Evolutionary conservation across 2,797 vertebrate genomes (phyloP).

Genomic region (Pagetopsis macropterus): DNA sequence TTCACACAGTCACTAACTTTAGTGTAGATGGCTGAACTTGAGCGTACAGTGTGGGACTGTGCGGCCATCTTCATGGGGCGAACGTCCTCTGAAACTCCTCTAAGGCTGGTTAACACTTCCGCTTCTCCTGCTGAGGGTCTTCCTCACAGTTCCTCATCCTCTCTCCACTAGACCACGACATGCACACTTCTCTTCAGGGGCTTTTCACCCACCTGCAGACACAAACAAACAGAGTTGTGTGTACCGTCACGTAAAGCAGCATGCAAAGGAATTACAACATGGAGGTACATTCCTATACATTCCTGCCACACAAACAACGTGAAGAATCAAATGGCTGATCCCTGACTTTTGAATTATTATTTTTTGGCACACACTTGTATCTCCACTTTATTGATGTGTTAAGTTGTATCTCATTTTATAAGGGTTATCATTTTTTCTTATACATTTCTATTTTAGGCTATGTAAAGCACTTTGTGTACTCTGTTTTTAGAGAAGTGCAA

Average conservation of each 20-base stretch:
- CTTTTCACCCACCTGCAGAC: constrained; percentile 84
- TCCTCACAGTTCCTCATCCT: constrained; percentile 84
- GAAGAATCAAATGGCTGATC: constrained; percentile 45
- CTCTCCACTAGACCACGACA: constrained; percentile 86
- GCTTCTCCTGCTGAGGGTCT: constrained; percentile 65
- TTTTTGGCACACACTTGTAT: no score
- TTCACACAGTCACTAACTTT: neutral
- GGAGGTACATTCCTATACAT: constrained; percentile 8
- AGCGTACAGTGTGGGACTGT: constrained; percentile 73
- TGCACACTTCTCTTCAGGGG: constrained; percentile 81
- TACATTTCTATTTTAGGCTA: no score
- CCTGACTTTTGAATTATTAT: neutral
- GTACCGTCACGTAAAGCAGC: constrained; percentile 13
- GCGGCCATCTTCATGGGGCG: constrained; percentile 77
- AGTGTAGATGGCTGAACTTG: neutral
- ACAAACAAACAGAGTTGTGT: constrained; percentile 5
- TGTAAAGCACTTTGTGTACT: no score
- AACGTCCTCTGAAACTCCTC: constrained; percentile 84
- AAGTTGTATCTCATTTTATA: no score
- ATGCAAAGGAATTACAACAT: neutral
- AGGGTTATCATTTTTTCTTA: no score
- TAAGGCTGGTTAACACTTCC: constrained; percentile 69
- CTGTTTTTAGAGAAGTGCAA: no score
- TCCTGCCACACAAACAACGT: constrained; percentile 18
- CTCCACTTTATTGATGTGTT: no score